Evolutionary conservation across 2,113 vertebrate species (phyloP).

Genomic region (Thryonomys swinderianus): DNA sequence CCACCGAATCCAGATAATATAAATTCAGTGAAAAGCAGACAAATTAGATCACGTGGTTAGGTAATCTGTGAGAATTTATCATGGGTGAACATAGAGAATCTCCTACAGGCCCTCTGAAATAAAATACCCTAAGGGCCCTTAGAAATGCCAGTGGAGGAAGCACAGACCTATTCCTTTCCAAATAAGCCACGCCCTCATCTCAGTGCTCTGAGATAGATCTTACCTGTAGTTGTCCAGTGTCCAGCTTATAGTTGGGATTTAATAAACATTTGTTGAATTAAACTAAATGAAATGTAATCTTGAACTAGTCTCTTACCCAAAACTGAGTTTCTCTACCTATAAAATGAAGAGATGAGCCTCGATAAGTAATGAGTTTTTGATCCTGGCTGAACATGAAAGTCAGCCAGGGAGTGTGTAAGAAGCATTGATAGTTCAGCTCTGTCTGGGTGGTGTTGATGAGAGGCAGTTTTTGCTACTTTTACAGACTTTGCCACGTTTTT

Average conservation of each 20-base stretch:
- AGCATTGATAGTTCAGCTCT: background rate
- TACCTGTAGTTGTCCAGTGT: background rate
- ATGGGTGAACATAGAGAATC: background rate
- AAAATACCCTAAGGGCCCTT: background rate
- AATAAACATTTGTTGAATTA: background rate
- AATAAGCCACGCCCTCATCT: background rate
- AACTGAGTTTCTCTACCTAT: background rate
- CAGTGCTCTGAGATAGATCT: background rate
- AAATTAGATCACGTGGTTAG: background rate
- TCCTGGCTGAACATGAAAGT: background rate
- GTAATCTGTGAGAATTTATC: background rate
- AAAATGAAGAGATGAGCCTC: background rate
- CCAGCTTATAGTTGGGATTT: background rate
- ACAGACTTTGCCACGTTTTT: background rate
- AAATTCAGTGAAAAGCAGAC: background rate
- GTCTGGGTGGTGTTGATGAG: background rate
- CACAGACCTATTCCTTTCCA: background rate
- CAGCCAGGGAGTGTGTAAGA: background rate
- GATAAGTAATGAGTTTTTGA: background rate
- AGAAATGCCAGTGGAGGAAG: background rate
- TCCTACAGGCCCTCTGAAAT: background rate
- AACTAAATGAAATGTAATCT: background rate
- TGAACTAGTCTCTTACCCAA: background rate
- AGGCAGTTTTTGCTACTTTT: background rate
- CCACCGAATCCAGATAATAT: background rate